Base-by-base conservation (phyloP, 2,888 invertebrate species). In the Ochlodes sylvanus region DNA sequence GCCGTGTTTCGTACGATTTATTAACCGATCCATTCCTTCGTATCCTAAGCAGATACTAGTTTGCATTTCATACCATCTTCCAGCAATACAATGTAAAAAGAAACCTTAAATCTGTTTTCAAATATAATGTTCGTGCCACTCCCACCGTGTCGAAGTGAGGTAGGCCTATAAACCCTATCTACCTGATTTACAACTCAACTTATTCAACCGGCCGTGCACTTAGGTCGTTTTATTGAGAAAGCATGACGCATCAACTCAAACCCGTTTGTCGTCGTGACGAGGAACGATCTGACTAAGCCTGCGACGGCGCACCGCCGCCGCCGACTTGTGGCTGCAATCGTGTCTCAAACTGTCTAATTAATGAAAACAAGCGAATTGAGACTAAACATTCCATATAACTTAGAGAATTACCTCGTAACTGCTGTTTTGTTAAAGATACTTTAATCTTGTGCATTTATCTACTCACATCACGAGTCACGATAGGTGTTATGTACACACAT, bases 271-370 rank as follows among this genome's bases (percentile, higher is more conserved):
- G 72, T 71, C 72, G 74, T 76, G 77, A 73, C 76, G 74, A 76
- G 76, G 73, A 75, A 72, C 70, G 68, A 64, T 71, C 71, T 75
- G 74, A 77, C 73, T 76, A 75, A 75, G 73, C 69, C 72, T 63
- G 68, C 68, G 70, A 60, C 70, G 68, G 69, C 55, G 66, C 55
- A 42, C 61, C 64, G 71, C 75, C 64, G 75, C 61, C 64, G 71
- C 75, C 64, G 75, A 75, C 70, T 74, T 74, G 77, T 77, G 79
- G 77, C 82, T 80, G 76, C 82, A 79, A 78, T 80, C 79, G 77
- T 77, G 72, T 73, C 74, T 79, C 76, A 63, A 70, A 71, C 52
- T 47, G 61, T 52, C 72, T 72, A 72, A 71, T 69, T 69, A 70
- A 72, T 73, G 69, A 60, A 69, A 62, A 72, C 62, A 68, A 68